phyloP scores from a whole-genome alignment of 2,113 vertebrate species.

The Ivindomyrus marchei region DNA sequence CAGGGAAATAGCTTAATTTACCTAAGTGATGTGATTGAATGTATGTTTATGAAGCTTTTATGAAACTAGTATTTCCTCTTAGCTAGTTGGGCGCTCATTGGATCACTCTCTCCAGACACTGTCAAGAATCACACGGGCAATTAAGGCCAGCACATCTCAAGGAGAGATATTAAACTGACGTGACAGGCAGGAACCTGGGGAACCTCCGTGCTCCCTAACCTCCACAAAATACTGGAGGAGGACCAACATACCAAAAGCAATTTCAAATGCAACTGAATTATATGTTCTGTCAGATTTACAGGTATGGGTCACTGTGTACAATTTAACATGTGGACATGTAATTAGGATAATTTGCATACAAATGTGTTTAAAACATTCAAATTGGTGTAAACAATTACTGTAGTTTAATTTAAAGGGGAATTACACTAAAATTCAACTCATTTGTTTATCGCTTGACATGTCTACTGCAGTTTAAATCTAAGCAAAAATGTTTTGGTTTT shows the following conservation, averaged over 20 bases:
- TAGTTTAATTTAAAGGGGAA: conserved; percentile 9
- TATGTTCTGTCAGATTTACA: background rate
- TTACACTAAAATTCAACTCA: background rate
- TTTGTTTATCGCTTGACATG: background rate
- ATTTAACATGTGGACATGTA: background rate
- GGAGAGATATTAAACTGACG: conserved; percentile 23
- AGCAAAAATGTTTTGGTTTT: background rate
- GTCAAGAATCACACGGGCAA: conserved; percentile 37
- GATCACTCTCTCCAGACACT: conserved; percentile 30
- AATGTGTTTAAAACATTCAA: conserved; percentile 11
- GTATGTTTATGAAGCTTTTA: conserved; percentile 42
- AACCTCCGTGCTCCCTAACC: background rate
- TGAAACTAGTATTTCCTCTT: conserved; percentile 31
- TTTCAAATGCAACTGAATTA: background rate
- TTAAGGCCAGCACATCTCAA: conserved; percentile 41
- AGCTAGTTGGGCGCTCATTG: conserved; percentile 24
- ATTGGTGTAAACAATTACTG: background rate
- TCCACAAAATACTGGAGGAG: background rate
- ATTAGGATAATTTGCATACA: conserved; percentile 6
- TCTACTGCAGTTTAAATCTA: background rate
- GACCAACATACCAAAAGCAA: conserved; percentile 2
- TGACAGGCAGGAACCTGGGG: conserved; percentile 20
- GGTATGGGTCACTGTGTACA: conserved; percentile 1
- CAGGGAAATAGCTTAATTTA: conserved; percentile 48
- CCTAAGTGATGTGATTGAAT: conserved; percentile 48